phyloP scores from a whole-genome alignment of 2,888 invertebrate species.

The Cosmopolites sordidus region DNA sequence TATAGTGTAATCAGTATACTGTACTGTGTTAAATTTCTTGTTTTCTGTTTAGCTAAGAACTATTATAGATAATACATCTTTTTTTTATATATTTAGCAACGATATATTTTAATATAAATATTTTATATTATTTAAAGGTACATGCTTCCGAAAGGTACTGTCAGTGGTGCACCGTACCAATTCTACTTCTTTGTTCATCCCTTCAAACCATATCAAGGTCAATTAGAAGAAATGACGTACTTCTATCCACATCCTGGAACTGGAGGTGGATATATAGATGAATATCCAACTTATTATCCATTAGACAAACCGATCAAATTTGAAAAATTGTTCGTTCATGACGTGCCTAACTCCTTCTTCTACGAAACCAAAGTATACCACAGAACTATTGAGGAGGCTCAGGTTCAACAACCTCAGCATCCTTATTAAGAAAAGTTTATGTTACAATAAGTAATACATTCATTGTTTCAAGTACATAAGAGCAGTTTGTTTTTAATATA shows the following conservation, averaged over 20 bases:
- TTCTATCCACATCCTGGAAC: constrained; percentile 33
- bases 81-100: no score
- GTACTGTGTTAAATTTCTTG: no score
- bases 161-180: constrained; percentile 58
- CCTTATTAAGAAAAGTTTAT: background rate
- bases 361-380: constrained; percentile 64
- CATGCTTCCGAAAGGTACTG: constrained; percentile 65
- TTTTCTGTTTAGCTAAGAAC: no score
- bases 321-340: constrained; percentile 53
- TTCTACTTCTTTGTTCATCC: constrained; percentile 52
- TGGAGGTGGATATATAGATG: constrained; percentile 50
- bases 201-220: constrained; percentile 41
- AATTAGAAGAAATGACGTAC: constrained; percentile 20
- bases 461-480: no score
- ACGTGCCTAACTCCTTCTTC: constrained; percentile 64
- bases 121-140: constrained; percentile 45
- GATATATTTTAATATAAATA: background rate
- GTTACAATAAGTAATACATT: no score
- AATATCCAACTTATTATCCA: constrained; percentile 67
- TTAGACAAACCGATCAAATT: constrained; percentile 62
- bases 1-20: no score
- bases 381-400: constrained; percentile 36
- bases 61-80: no score
- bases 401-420: constrained; percentile 8
- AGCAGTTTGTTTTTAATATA: no score